phyloP scores from a whole-genome alignment of 2,113 vertebrate species.

The Larimichthys crocea region DNA sequence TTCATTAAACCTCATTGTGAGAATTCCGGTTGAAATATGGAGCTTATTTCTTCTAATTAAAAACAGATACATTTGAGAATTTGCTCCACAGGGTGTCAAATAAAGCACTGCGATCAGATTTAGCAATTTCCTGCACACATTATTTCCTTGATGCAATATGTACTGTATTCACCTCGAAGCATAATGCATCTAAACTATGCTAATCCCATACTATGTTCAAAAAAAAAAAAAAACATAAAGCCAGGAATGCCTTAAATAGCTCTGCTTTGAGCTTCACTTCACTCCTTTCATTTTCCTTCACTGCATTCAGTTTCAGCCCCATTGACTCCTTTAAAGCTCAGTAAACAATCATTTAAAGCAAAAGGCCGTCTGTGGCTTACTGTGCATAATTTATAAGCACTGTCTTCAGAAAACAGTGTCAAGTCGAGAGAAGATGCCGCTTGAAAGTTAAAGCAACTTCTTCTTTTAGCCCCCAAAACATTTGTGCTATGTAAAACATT shows the following conservation, averaged over 20 bases:
- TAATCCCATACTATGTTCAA: conserved; percentile 45
- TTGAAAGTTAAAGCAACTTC: conserved; percentile 16
- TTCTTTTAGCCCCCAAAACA: conserved; percentile 1
- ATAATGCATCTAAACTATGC: conserved; percentile 39
- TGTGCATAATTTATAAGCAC: conserved; percentile 44
- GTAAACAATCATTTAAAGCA: conserved; percentile 42
- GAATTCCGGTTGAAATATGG: conserved; percentile 22
- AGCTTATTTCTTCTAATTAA: conserved; percentile 46
- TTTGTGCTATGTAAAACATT: not conserved
- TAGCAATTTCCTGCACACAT: not conserved
- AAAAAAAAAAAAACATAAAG: not conserved
- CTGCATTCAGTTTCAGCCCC: conserved; percentile 14
- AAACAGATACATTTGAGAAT: conserved; percentile 31
- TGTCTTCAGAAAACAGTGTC: conserved; percentile 33
- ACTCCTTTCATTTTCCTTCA: conserved; percentile 32
- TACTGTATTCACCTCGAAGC: conserved; percentile 23
- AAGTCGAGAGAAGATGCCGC: not conserved
- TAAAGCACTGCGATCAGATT: conserved; percentile 44
- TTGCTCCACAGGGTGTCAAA: conserved; percentile 20
- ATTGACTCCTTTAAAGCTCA: conserved; percentile 22
- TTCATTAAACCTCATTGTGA: not conserved
- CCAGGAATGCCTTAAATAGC: conserved; percentile 2
- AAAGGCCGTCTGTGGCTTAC: conserved; percentile 11
- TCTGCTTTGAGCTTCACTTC: conserved; percentile 34
- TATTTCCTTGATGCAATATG: conserved; percentile 24